Conservation (phyloP, 1,140 invertebrate species). For the Ostrea denselamellosa region DNA sequence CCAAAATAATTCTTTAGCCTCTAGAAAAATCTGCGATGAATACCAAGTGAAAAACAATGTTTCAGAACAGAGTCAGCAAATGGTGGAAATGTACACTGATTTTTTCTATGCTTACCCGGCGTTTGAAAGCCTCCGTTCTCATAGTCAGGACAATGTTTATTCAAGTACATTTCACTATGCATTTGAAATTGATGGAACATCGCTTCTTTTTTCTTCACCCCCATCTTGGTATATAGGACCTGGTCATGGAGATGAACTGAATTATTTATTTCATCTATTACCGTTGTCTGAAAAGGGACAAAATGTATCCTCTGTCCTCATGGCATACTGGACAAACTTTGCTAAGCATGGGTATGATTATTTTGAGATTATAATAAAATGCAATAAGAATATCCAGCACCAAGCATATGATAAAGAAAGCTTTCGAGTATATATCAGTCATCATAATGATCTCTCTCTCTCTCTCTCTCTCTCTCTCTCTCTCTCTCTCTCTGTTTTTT, state of each 20-base stretch:
- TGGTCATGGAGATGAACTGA: background rate
- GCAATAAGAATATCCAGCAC: too few relatives aligned
- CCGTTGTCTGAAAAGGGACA: background rate
- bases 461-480: background rate
- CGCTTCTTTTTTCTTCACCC: background rate
- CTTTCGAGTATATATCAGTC: background rate
- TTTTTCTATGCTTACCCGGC: background rate
- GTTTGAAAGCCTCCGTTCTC: background rate
- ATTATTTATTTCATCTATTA: background rate
- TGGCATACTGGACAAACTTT: slow-evolving; percentile 80
- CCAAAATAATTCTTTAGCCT: background rate
- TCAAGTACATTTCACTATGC: background rate
- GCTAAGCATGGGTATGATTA: slow-evolving; percentile 90
- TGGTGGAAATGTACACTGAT: background rate
- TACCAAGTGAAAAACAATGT: background rate
- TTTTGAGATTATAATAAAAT: background rate
- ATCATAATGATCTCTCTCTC: background rate
- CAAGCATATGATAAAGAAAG: too few relatives aligned
- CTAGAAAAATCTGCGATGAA: background rate
- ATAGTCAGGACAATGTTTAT: background rate
- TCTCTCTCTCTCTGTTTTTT: too few relatives aligned
- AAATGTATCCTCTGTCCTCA: background rate
- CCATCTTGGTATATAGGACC: background rate
- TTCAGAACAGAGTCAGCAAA: background rate
- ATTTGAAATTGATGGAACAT: background rate